A percentile compares a stretch with the other conserved stretches of the same genome.
Conservation (phyloP, 2,113 vertebrate species). For the Phoenicopterus ruber region DNA sequence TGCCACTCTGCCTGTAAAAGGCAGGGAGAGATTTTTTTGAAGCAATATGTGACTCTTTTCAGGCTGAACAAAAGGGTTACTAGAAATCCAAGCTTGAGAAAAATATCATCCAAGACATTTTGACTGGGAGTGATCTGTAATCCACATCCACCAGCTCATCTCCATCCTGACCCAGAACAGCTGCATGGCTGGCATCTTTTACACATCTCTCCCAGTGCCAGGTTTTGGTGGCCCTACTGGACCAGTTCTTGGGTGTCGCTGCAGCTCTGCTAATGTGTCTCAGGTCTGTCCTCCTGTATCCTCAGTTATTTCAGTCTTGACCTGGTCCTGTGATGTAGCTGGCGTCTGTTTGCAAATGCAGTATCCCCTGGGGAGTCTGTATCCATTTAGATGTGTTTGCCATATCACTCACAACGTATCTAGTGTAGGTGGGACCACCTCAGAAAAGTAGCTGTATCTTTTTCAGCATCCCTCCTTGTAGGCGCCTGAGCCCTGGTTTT, state of each 20-base stretch:
- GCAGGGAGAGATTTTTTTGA: neutral
- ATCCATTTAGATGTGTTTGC: neutral
- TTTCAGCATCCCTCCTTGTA: neutral
- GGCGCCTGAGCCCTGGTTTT: neutral
- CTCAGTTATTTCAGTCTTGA: neutral
- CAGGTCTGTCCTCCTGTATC: neutral
- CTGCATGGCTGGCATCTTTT: neutral
- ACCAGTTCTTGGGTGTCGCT: neutral
- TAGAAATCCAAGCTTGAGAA: neutral
- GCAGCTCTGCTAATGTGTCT: neutral
- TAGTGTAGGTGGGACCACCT: neutral
- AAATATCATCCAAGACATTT: neutral
- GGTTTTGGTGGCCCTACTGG: neutral
- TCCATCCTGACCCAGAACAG: neutral
- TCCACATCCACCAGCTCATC: neutral
- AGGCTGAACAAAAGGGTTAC: neutral
- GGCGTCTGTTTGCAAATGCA: neutral
- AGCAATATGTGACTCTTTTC: neutral
- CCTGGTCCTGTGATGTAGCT: neutral
- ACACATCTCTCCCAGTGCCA: neutral
- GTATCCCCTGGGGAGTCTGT: neutral
- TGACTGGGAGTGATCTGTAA: neutral
- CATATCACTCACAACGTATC: neutral
- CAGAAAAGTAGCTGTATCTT: neutral
- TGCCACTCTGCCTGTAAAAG: conserved; percentile 34